Evolutionary conservation across 1,140 invertebrate species (phyloP).

Genomic region (Campoletis sonorensis): DNA sequence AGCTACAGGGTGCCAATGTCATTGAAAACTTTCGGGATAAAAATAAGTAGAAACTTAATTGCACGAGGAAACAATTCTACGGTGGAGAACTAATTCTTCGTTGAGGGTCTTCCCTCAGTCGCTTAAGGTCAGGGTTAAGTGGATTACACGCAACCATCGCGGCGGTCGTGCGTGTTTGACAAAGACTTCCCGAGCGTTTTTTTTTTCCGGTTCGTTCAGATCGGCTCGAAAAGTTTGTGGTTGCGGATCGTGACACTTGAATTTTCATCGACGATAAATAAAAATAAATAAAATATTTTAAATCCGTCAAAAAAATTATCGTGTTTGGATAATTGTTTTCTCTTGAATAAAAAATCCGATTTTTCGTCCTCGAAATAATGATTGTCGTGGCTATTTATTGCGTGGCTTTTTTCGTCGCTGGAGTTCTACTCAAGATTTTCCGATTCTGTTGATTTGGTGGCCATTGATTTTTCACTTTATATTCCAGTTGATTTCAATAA

Average conservation of each 20-base stretch:
- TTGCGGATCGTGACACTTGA: not conserved
- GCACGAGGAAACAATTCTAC: constrained; percentile 13
- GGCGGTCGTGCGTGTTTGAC: constrained; percentile 42
- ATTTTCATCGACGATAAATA: not conserved
- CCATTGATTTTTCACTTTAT: no score
- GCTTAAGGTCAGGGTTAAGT: constrained; percentile 72
- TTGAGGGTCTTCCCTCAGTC: constrained; percentile 62
- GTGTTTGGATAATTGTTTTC: no score
- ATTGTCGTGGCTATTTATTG: constrained; percentile 74
- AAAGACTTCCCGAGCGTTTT: constrained; percentile 53
- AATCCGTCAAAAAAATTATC: not conserved
- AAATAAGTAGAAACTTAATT: constrained; percentile 42
- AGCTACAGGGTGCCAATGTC: not conserved
- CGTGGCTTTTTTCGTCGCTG: constrained; percentile 70
- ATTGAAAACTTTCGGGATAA: not conserved
- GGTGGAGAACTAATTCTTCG: constrained; percentile 30
- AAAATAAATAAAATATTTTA: not conserved
- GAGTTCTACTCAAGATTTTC: constrained; percentile 71
- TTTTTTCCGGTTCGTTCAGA: constrained; percentile 33
- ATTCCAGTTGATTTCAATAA: not conserved
- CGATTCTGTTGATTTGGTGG: constrained; percentile 63
- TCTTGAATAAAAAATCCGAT: not conserved
- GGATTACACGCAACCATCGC: constrained; percentile 66
- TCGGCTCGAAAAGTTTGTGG: constrained; percentile 22
- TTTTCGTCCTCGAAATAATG: constrained; percentile 54